Conservation (phyloP, 2,113 vertebrate genomes). For the Pygathrix nemaeus region DNA sequence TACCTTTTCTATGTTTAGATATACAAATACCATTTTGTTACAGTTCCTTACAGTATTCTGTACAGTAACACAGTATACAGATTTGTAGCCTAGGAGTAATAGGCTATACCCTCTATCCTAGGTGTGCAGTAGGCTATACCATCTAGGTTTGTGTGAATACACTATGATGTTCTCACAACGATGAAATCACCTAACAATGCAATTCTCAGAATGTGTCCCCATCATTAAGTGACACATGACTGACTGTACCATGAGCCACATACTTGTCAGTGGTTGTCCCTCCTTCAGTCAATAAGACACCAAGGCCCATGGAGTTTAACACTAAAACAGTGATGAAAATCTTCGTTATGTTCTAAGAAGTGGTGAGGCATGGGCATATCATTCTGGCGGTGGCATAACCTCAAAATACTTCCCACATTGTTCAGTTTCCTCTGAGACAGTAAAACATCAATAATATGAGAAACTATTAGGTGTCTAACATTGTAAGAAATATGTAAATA, state of each 20-base stretch:
- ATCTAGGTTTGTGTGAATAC: background rate
- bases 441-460: background rate
- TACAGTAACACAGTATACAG: background rate
- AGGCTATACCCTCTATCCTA: background rate
- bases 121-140: background rate
- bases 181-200: background rate
- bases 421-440: background rate
- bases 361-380: background rate
- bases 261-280: no score
- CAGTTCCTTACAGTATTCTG: background rate
- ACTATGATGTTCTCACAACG: background rate
- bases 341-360: background rate
- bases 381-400: background rate
- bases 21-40: background rate
- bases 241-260: background rate
- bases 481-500: background rate
- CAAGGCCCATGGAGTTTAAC: background rate
- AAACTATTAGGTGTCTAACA: background rate
- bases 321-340: background rate
- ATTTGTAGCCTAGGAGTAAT: background rate
- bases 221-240: background rate
- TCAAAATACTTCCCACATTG: background rate
- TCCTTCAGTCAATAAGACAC: background rate
- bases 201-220: background rate
- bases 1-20: background rate